These are phyloP conservation scores for Drosophila anomalata DNA, from an alignment of 2,888 invertebrate species.

Conservation along the genomic window DNA sequence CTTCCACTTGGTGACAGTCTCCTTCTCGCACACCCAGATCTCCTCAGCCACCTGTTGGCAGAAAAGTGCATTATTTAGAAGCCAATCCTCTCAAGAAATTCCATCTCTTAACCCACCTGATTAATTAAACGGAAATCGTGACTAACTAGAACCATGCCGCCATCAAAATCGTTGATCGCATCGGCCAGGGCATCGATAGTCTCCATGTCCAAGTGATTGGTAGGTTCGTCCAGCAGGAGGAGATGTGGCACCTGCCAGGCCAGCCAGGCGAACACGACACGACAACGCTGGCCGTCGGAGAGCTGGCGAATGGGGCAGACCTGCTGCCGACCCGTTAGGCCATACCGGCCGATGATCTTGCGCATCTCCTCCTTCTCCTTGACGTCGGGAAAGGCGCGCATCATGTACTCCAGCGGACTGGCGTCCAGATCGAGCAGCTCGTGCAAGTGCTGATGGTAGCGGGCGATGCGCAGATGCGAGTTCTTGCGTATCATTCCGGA, in stretches of 20 bases:
- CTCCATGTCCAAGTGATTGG: conserved; percentile 98
- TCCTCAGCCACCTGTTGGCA: conserved; percentile 92
- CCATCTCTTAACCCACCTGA: conserved; percentile 90
- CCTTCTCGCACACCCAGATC: conserved; percentile 99
- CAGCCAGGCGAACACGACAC: conserved; percentile 99
- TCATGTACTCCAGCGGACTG: conserved; percentile 99
- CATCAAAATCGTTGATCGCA: conserved; percentile 98
- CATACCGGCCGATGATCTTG: conserved; percentile 99
- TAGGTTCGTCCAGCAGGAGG: conserved; percentile 92
- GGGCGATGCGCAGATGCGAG: conserved; percentile 97
- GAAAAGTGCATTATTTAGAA: too few species aligned
- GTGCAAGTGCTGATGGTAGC: conserved; percentile 99
- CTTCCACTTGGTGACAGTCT: conserved; percentile 97
- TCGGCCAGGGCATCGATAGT: conserved; percentile 99
- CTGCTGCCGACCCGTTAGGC: conserved; percentile 98
- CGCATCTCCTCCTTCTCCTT: conserved; percentile 99
- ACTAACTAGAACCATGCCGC: conserved; percentile 99
- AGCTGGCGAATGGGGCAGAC: conserved; percentile 87
- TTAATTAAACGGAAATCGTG: conserved; percentile 99
- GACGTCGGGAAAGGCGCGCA: conserved; percentile 97
- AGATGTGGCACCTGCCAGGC: conserved; percentile 99
- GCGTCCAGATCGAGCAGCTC: conserved; percentile 97
- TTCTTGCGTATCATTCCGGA: conserved; percentile 99
- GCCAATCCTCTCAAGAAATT: too few species aligned
- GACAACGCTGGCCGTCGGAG: conserved; percentile 98